Evolutionary conservation across 2,888 invertebrate genomes (phyloP).

Genomic region (Nomada lathburiana): DNA sequence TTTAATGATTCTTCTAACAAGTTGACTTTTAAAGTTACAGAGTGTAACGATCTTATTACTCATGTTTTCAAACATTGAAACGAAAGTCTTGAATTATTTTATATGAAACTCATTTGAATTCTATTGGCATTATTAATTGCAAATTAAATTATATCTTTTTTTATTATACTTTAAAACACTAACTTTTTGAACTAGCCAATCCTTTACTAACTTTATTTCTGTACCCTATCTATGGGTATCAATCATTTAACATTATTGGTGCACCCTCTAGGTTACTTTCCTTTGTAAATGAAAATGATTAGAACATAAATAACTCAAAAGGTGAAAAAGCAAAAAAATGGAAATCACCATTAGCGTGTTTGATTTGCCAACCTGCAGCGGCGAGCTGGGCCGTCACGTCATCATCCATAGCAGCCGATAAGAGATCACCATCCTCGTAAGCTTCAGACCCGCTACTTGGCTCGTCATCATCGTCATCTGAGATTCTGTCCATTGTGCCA

Average conservation of each 20-base stretch:
- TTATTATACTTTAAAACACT: neutral
- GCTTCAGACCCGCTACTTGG: conserved; percentile 92
- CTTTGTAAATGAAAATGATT: conserved; percentile 68
- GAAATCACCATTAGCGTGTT: conserved; percentile 85
- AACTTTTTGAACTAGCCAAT: neutral
- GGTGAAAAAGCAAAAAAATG: conserved; percentile 82
- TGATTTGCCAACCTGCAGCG: conserved; percentile 92
- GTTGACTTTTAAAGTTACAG: neutral
- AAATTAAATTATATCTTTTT: neutral
- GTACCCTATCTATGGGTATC: conserved; percentile 8
- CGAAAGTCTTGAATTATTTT: neutral
- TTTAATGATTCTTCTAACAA: neutral
- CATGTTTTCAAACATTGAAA: neutral
- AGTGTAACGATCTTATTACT: neutral
- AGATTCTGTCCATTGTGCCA: conserved; percentile 81
- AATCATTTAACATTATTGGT: conserved; percentile 55
- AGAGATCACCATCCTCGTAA: conserved; percentile 93
- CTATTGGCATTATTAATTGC: neutral
- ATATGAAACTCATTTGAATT: neutral
- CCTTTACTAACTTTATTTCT: conserved; percentile 22
- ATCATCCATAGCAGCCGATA: conserved; percentile 94
- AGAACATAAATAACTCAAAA: conserved; percentile 74
- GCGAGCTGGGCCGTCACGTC: conserved; percentile 98
- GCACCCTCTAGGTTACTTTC: conserved; percentile 62
- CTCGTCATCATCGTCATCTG: conserved; percentile 93